A percentile compares a stretch with the other conserved stretches of the same genome.
Conservation (phyloP, 2,888 invertebrate species). For the Eurytoma californica region DNA sequence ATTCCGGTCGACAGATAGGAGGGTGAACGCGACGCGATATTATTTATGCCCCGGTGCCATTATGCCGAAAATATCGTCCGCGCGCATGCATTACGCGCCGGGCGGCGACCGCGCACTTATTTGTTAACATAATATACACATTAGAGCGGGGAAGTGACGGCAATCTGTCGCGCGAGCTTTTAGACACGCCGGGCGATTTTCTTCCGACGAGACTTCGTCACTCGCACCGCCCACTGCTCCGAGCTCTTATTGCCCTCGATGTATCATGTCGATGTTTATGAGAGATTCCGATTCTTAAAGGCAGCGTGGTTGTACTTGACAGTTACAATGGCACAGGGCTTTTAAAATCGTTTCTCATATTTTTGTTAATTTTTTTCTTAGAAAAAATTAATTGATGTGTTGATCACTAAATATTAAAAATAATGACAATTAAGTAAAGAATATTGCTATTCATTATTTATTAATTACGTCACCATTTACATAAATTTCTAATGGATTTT, state of each 20-base stretch:
- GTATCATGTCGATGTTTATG: no score
- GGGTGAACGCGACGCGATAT: conserved; percentile 16
- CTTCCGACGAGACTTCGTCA: conserved; percentile 35
- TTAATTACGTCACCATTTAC: no score
- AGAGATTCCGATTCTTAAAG: no score
- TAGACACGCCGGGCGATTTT: conserved; percentile 49
- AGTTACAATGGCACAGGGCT: no score
- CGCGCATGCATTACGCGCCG: conserved; percentile 36
- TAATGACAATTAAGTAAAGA: no score
- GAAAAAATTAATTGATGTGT: no score
- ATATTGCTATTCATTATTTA: no score
- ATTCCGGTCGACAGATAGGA: conserved; percentile 9
- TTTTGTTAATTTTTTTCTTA: no score
- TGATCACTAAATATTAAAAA: no score
- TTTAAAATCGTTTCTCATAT: no score
- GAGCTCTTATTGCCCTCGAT: neutral
- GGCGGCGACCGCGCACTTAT: conserved; percentile 19
- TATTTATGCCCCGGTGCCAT: conserved; percentile 39
- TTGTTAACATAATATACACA: conserved; percentile 53
- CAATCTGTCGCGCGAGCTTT: conserved; percentile 41
- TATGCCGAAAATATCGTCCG: conserved; percentile 41
- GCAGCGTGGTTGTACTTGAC: no score
- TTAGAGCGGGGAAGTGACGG: conserved; percentile 13
- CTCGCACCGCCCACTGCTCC: neutral
- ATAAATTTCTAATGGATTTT: no score